Evolutionary conservation across 2,888 invertebrate genomes (phyloP).

Genomic region (Ichneumon xanthorius): DNA sequence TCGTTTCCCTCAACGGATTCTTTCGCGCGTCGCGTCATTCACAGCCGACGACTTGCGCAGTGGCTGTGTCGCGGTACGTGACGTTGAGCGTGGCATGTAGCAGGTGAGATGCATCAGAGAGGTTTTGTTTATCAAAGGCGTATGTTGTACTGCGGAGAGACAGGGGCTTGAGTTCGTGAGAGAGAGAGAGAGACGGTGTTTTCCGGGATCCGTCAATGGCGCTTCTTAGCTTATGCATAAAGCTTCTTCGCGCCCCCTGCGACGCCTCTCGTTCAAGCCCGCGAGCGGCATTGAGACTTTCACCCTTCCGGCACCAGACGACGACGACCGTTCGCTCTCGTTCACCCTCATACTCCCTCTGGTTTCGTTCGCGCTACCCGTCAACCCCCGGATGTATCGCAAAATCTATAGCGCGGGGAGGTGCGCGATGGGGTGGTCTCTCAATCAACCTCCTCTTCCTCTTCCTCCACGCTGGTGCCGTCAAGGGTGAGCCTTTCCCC

Average conservation of each 20-base stretch:
- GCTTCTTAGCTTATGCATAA: slow-evolving; percentile 83
- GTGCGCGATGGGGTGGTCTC: slow-evolving; percentile 60
- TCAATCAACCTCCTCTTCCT: slow-evolving; percentile 27
- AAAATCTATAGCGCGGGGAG: slow-evolving; percentile 81
- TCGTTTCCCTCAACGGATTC: neutral
- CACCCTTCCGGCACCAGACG: slow-evolving; percentile 69
- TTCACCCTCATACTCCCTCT: slow-evolving; percentile 66
- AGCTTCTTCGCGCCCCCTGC: slow-evolving; percentile 76
- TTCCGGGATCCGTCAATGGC: slow-evolving; percentile 78
- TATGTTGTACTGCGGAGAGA: slow-evolving; percentile 18
- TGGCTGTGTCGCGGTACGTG: slow-evolving; percentile 24
- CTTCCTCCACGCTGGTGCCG: slow-evolving; percentile 73
- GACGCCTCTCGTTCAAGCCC: slow-evolving; percentile 51
- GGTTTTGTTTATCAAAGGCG: slow-evolving; percentile 44
- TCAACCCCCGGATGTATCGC: slow-evolving; percentile 82
- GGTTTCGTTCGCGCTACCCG: slow-evolving; percentile 47
- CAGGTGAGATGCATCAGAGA: neutral
- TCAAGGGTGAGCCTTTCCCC: slow-evolving; percentile 80
- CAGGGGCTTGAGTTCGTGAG: slow-evolving; percentile 1
- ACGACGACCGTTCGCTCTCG: slow-evolving; percentile 64
- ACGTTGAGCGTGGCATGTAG: neutral
- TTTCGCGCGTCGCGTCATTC: neutral
- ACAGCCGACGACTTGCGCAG: slow-evolving; percentile 6
- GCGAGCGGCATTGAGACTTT: slow-evolving; percentile 63
- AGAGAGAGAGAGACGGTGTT: slow-evolving; percentile 31